A percentile compares a stretch with the other conserved stretches of the same genome.
These are phyloP conservation scores for Leptobrachium ailaonicum DNA, from an alignment of 2,113 vertebrate species.

Conservation along the genomic window DNA sequence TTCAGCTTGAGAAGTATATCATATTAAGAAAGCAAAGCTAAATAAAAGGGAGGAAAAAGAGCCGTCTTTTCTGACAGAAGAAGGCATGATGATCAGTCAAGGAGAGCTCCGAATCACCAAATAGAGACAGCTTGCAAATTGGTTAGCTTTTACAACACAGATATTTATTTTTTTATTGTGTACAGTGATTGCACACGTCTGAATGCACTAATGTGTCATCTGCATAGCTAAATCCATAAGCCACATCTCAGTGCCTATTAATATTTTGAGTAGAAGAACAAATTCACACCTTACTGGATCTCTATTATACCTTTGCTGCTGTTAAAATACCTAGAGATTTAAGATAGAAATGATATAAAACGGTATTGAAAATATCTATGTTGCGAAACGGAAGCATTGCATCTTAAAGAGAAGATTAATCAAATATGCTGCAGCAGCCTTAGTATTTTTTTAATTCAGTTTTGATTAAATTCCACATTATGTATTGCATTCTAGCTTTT, in stretches of 20 bases:
- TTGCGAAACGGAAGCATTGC: not conserved
- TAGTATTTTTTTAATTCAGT: not conserved
- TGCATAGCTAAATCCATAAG: constrained; percentile 34
- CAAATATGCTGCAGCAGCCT: not conserved
- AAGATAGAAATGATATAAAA: constrained; percentile 10
- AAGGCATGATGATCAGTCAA: constrained; percentile 25
- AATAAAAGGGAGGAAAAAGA: constrained; percentile 1
- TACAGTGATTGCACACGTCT: constrained; percentile 29
- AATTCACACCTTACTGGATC: constrained; percentile 48
- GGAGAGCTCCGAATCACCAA: constrained; percentile 9
- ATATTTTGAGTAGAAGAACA: constrained; percentile 29
- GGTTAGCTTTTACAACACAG: constrained; percentile 26
- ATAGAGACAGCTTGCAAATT: constrained; percentile 44
- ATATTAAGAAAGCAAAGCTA: constrained; percentile 3
- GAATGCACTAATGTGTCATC: constrained; percentile 31
- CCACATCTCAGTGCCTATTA: constrained; percentile 32
- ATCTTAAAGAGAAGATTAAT: not conserved
- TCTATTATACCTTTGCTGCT: constrained; percentile 17
- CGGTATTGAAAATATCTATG: not conserved
- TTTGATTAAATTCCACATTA: too few relatives aligned
- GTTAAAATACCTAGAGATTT: constrained; percentile 6
- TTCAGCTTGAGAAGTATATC: constrained; percentile 27
- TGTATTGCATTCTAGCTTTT: too few relatives aligned
- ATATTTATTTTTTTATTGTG: constrained; percentile 20
- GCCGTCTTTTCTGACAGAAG: constrained; percentile 5